phyloP scores from a whole-genome alignment of 2,888 invertebrate genomes.

The Heliconius hortense region DNA sequence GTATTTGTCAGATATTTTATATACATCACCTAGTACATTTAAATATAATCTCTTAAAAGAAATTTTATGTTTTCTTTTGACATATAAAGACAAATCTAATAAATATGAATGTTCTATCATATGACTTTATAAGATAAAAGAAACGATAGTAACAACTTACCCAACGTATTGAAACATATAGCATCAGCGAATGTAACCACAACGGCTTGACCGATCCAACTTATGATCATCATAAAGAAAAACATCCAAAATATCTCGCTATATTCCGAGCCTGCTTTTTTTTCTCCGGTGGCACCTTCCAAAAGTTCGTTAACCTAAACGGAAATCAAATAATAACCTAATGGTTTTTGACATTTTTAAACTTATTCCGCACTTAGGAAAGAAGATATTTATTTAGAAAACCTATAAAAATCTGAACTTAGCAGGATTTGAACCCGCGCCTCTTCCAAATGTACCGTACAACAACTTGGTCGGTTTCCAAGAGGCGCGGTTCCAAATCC shows the following conservation, averaged over 20 bases:
- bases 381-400: no score
- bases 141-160: conserved; percentile 59
- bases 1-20: background rate
- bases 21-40: background rate
- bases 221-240: conserved; percentile 87
- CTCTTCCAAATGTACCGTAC: no score
- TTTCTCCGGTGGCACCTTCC: conserved; percentile 59
- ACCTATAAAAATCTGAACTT: no score
- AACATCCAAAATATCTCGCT: conserved; percentile 89
- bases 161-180: conserved; percentile 92
- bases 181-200: conserved; percentile 94
- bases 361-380: no score
- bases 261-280: conserved; percentile 55
- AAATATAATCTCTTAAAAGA: background rate
- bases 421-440: no score
- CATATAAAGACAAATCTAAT: background rate
- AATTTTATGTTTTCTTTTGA: background rate
- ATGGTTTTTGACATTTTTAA: background rate
- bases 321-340: background rate
- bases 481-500: no score
- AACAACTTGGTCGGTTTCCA: no score
- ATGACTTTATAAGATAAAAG: no score
- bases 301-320: conserved; percentile 75
- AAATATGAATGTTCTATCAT: background rate
- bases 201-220: conserved; percentile 93